Evolutionary conservation across 2,888 invertebrate genomes (phyloP), one percentile per base, ranked within the genome.

Genomic region (Augochlorella aurata): DNA sequence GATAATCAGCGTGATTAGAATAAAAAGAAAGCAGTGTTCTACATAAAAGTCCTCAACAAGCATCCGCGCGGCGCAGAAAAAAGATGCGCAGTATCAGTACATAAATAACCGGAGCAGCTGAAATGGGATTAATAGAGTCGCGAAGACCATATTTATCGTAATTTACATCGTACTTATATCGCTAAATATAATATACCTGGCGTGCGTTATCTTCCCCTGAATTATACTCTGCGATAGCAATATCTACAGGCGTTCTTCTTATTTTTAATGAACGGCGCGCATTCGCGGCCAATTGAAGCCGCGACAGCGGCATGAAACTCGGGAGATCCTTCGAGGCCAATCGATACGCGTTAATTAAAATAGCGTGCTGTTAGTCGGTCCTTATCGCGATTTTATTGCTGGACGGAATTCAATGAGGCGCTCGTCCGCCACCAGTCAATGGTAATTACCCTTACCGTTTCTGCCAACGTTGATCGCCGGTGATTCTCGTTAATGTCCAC

Each of bases 271-370:
- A 29, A 58, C 24, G 58, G 16, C 58, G 24, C 58, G 24, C 24
- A 16, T 38, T 38, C 61, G 61, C 38, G 38, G 61, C 18, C 38
- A 18, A 63, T 63, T 38, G 29, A 38, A 38, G 38, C 38, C 29
- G 18, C 61, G 61, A 38, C 61, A 61, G 61, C 29, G 63, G 18
- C 29, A 38, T 45, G 66, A 24, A 66, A 66, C 16, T 47, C 24
- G 21, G 45, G 0, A 8, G 86, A 84, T 85, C 83, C 83, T 79
- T 77, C 79, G 82, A 73, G 81, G 77, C 82, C 83, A 82, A 81
- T 71, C 86, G 88, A 86, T 80, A 85, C 82, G 87, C 88, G 91
- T 90, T 92, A 91, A 92, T 92, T 92, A 93, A 93, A 93, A 92
- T 91, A 91, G 92, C 91, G 88, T 90, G 89, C 89, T 88, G 90